Evolutionary conservation across 2,113 vertebrate species (phyloP), one percentile per base, ranked within the genome.

Genomic region (Takifugu flavidus): DNA sequence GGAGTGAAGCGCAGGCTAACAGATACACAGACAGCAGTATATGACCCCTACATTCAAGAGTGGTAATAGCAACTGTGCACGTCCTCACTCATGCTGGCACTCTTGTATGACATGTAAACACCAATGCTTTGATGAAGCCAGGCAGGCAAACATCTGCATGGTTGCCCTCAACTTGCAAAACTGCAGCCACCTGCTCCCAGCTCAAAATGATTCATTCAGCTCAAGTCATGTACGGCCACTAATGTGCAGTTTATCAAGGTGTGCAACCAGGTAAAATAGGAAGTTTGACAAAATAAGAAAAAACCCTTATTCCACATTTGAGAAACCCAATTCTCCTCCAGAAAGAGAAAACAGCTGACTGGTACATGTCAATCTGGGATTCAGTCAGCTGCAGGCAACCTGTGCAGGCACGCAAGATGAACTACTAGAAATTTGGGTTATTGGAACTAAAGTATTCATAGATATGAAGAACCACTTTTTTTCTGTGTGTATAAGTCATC

Each of bases 101-200:
- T 70, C 42, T 49, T 50, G 31, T 49, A 29, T 53, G 74, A 72
- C 67, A 75, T n/a, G 4, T 55, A 67, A 25, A 72, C 58, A 49
- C 51, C 13, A 75, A 65, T 5, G 45, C 77, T 80, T 83, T 85
- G 80, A 80, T 76, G 72, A 45, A 63, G 67, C 87, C 74, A 82
- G 77, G 78, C 83, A 86, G 65, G 39, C 59, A 43, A 79, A 82
- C 84, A 89, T 87, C 84, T 89, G 85, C 80, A 75, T 43, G 26
- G 74, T 59, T 59, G 64, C 74, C 64, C 57, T 54, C 14, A 20
- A 59, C 74, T 46, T 67, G 31, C 59, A 67, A 70, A 62, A 79
- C 69, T 77, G 65, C 62, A 60, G 49, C 74, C 80, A 70, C 76
- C 80, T 86, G 68, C 53, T n/a, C 75, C 54, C 62, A 27, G 60